Conservation (phyloP, 2,113 vertebrate genomes). For the Dendrocopos noguchii region DNA sequence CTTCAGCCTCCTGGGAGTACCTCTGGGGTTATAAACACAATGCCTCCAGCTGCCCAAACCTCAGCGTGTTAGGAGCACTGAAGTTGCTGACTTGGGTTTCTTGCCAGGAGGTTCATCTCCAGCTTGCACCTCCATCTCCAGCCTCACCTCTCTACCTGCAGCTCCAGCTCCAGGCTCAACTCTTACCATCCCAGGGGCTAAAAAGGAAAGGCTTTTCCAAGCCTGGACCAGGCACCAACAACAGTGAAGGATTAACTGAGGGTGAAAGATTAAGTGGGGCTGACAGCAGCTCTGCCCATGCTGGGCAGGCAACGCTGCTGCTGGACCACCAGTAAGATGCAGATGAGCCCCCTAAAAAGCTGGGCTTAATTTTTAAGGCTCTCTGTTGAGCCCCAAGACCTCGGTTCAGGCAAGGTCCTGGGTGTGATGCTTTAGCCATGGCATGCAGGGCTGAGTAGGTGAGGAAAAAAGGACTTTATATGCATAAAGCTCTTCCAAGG, state of each 20-base stretch:
- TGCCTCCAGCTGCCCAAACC: background rate
- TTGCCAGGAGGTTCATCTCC: background rate
- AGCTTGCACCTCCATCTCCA: background rate
- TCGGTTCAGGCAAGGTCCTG: accelerated
- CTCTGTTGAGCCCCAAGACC: background rate
- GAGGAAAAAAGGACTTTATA: background rate
- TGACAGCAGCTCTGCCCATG: accelerated
- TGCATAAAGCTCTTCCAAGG: background rate
- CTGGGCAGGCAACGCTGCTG: background rate
- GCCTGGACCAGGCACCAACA: background rate
- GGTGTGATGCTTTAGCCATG: too few species aligned
- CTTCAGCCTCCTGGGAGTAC: background rate
- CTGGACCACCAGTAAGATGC: background rate
- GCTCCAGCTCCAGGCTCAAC: background rate
- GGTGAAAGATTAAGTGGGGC: background rate
- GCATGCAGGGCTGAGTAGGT: background rate
- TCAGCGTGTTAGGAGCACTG: background rate
- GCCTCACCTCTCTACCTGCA: background rate
- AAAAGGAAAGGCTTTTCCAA: background rate
- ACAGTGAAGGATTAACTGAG: background rate
- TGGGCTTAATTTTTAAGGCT: background rate
- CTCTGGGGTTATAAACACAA: accelerated
- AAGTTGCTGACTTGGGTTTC: background rate
- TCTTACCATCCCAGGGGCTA: background rate
- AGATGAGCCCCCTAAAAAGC: too few species aligned